Conservation (phyloP, 2,797 vertebrate species). For the Oreochromis grahami region DNA sequence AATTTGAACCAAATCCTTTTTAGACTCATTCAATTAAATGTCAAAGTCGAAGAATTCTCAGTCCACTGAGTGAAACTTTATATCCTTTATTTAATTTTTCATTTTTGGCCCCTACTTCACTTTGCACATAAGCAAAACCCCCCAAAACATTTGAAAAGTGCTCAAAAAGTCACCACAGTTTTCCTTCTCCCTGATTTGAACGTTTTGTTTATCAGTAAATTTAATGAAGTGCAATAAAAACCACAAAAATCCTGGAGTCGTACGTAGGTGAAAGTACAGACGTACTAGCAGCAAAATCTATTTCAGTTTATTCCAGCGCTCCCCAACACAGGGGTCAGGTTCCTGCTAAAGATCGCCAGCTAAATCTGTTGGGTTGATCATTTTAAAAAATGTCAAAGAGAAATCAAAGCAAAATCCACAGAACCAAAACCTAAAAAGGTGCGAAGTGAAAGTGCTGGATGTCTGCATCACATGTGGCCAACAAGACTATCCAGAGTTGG, state of each 20-base stretch:
- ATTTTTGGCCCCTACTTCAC: no score
- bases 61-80: no score
- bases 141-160: no score
- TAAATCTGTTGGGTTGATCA: accelerated
- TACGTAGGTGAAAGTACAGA: not conserved
- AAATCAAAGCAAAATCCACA: not conserved
- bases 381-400: accelerated
- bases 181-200: no score
- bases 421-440: not conserved
- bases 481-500: no score
- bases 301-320: not conserved
- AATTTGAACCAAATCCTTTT: not conserved
- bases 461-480: not conserved
- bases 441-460: not conserved
- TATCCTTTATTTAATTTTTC: no score
- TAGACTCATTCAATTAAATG: not conserved
- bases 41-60: not conserved
- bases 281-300: not conserved
- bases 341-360: not conserved
- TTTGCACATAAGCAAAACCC: no score
- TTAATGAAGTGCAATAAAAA: no score
- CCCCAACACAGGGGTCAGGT: not conserved
- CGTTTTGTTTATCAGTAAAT: no score
- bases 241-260: no score
- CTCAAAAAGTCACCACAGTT: no score